Conservation (phyloP, 2,113 vertebrate species). For the Oncorhynchus gorbuscha region DNA sequence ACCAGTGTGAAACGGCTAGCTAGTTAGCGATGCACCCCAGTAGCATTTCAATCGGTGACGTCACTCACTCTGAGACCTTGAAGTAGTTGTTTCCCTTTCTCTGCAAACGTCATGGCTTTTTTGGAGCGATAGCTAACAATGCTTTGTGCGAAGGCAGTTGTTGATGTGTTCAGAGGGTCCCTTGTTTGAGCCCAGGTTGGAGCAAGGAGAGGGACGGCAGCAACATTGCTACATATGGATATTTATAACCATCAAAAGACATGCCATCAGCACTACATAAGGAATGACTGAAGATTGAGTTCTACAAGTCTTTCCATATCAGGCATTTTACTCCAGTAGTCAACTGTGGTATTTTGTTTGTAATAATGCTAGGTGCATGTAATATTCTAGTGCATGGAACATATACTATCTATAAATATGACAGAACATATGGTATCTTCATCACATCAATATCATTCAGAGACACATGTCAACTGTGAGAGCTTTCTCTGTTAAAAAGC, state of each 20-base stretch:
- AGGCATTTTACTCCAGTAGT: background rate
- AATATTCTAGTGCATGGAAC: no score
- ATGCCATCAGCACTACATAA: conserved; percentile 22
- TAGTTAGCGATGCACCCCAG: no score
- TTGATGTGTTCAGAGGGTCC: no score
- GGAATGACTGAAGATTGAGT: conserved; percentile 10
- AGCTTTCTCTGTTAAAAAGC: background rate
- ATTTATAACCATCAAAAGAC: conserved; percentile 22
- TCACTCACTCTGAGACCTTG: no score
- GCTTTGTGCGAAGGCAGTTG: no score
- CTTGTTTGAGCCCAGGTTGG: no score
- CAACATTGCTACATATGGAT: background rate
- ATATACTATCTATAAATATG: no score
- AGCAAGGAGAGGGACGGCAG: no score
- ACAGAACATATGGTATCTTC: background rate
- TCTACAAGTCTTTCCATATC: background rate
- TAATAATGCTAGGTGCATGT: background rate
- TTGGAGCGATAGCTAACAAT: no score
- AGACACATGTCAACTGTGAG: background rate
- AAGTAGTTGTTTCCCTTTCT: no score
- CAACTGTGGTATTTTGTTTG: background rate
- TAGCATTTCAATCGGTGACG: no score
- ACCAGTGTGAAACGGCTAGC: background rate
- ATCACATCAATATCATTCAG: conserved; percentile 6
- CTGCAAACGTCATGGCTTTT: no score